Evolutionary conservation across 2,888 invertebrate genomes (phyloP).

Genomic region (Podabrus alpinus): DNA sequence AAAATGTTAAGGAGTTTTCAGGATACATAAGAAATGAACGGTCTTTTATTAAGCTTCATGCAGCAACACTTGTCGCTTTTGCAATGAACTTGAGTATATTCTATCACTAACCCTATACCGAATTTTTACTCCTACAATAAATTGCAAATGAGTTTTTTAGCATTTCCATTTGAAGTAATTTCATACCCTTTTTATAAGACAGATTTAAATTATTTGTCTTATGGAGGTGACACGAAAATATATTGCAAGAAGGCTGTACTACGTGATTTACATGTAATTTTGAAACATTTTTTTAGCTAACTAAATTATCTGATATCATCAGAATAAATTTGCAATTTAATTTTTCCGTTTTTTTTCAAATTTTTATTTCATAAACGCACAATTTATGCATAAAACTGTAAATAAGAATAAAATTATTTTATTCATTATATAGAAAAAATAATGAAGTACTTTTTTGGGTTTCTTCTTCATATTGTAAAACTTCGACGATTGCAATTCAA

Average conservation of each 20-base stretch:
- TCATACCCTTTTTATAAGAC: constrained; percentile 1
- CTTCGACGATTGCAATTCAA: not conserved
- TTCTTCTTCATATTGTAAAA: too few species aligned
- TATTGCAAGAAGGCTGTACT: constrained; percentile 9
- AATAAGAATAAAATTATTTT: not conserved
- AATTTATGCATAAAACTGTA: not conserved
- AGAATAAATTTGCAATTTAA: constrained; percentile 16
- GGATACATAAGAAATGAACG: constrained; percentile 2
- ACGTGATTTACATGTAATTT: constrained; percentile 11
- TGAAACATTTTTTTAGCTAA: constrained; percentile 11
- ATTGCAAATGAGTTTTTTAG: not conserved
- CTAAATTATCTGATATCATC: constrained; percentile 16
- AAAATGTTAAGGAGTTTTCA: constrained; percentile 13
- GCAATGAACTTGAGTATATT: constrained; percentile 1
- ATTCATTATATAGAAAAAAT: not conserved
- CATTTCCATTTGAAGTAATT: constrained; percentile 18
- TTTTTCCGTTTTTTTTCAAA: constrained; percentile 7
- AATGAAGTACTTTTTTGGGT: not conserved
- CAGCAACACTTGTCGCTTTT: constrained; percentile 8
- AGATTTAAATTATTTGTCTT: constrained; percentile 10
- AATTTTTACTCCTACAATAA: constrained; percentile 5
- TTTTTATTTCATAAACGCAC: not conserved
- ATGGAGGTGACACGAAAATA: constrained; percentile 9
- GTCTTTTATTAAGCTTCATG: constrained; percentile 13
- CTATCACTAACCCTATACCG: constrained; percentile 6